Evolutionary conservation across 2,888 invertebrate species (phyloP), one percentile per base, ranked within the genome.

Genomic region (Folsomia candida): DNA sequence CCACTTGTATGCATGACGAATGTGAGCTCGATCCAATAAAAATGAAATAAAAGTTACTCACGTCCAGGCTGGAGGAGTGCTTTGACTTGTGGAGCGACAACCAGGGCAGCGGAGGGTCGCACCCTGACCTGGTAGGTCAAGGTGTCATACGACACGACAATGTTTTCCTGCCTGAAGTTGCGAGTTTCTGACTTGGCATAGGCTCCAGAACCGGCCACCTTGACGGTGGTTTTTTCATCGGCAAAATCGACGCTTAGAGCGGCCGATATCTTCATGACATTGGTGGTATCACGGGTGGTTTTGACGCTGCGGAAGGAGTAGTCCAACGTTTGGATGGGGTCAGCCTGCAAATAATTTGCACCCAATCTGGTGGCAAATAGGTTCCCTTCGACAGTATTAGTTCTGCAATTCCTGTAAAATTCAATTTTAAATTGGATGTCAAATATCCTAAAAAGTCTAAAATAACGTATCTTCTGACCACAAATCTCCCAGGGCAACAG

Each of bases 401-500:
- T 51, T 9, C 64, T 28, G 51, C 64, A 64, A 20, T 64, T 26
- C n/a, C n/a, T n/a, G n/a, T n/a, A n/a, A n/a, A n/a, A n/a, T n/a
- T n/a, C n/a, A n/a, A n/a, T n/a, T n/a, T n/a, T n/a, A n/a, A n/a
- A n/a, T n/a, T n/a, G n/a, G n/a, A n/a, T n/a, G n/a, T n/a, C n/a
- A n/a, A n/a, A n/a, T n/a, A n/a, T n/a, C n/a, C n/a, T n/a, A n/a
- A n/a, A n/a, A n/a, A n/a, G n/a, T n/a, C n/a, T n/a, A n/a, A n/a
- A n/a, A n/a, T n/a, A n/a, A n/a, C n/a, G n/a, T n/a, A n/a, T n/a
- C n/a, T n/a, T n/a, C n/a, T n/a, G n/a, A n/a, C 64, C 64, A 64
- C 2, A 64, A 24, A 25, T 64, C 64, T 14, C 69, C 69, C 9
- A 68, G 51, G 20, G 62, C 61, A 14, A 61, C 62, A n/a, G n/a